phyloP scores from a whole-genome alignment of 2,113 vertebrate species.

The Rostratula benghalensis region DNA sequence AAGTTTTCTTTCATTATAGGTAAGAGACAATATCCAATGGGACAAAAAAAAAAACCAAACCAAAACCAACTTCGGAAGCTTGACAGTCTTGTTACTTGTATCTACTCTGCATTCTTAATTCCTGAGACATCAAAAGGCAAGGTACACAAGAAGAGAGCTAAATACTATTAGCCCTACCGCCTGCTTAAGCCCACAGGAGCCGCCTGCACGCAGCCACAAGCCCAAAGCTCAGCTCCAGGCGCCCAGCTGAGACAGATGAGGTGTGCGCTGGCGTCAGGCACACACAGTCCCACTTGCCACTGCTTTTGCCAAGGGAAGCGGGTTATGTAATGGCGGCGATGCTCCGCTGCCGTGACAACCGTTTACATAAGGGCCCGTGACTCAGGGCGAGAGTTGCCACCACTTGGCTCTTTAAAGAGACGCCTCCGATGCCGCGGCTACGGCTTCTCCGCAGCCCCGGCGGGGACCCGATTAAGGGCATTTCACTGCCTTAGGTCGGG shows the following conservation, averaged over 20 bases:
- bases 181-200: neutral
- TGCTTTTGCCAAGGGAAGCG: neutral
- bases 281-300: neutral
- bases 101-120: neutral
- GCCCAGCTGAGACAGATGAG: neutral
- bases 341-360: slow-evolving; percentile 58
- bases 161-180: neutral
- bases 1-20: neutral
- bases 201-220: accelerated
- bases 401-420: neutral
- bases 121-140: neutral
- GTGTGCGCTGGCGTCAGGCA: accelerated
- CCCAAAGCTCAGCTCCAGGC: accelerated
- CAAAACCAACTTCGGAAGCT: neutral
- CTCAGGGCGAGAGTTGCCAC: neutral
- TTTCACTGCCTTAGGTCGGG: accelerated
- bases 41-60: neutral
- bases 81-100: neutral
- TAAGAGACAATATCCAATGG: neutral
- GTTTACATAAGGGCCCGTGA: slow-evolving; percentile 60
- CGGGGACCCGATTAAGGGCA: accelerated
- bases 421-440: neutral
- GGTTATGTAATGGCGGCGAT: slow-evolving; percentile 43
- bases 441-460: neutral
- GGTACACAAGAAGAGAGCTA: neutral